Percentiles rank a stretch among this genome's conserved stretches.
phyloP scores from a whole-genome alignment of 2,888 invertebrate genomes.

The Andrena camellia region DNA sequence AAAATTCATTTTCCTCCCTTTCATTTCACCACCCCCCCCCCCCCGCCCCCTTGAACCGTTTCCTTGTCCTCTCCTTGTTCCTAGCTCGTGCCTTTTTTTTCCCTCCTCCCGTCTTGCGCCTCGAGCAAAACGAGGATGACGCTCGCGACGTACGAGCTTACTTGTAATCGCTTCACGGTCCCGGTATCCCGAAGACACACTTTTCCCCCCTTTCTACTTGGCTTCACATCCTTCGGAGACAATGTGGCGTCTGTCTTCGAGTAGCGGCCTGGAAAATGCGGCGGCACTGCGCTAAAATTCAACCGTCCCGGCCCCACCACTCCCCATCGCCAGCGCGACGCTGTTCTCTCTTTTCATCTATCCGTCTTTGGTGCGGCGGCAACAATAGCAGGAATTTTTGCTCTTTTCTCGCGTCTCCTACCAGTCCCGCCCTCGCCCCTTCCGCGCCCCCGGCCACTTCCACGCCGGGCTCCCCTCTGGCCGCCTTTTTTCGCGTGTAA shows the following conservation, averaged over 20 bases:
- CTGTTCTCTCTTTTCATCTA: conserved; percentile 9
- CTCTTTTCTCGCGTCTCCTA: conserved; percentile 6
- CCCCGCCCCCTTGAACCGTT: not conserved
- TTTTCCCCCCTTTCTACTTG: conserved; percentile 36
- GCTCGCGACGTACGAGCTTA: conserved; percentile 28
- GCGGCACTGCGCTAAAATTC: conserved; percentile 73
- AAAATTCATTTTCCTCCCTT: conserved; percentile 36
- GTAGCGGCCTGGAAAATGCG: conserved; percentile 76
- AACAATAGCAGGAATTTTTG: conserved; percentile 39
- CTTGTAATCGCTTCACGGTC: conserved; percentile 29
- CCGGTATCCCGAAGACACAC: conserved; percentile 13
- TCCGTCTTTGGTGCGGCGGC: not conserved
- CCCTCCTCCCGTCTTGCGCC: not conserved
- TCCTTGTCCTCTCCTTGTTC: not conserved
- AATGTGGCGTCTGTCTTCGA: conserved; percentile 75
- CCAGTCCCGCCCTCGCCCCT: not conserved
- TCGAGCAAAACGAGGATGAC: conserved; percentile 5
- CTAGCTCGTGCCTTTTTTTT: not conserved
- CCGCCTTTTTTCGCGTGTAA: conserved; percentile 36
- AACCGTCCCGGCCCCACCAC: conserved; percentile 24
- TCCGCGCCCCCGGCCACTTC: no score
- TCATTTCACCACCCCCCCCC: no score
- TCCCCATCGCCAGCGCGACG: conserved; percentile 11
- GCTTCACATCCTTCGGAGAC: conserved; percentile 65
- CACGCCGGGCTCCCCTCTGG: not conserved